Base-by-base conservation (phyloP, 30 jellyfish, hydroid and myxozoan species). In the Turritopsis dohrnii region DNA sequence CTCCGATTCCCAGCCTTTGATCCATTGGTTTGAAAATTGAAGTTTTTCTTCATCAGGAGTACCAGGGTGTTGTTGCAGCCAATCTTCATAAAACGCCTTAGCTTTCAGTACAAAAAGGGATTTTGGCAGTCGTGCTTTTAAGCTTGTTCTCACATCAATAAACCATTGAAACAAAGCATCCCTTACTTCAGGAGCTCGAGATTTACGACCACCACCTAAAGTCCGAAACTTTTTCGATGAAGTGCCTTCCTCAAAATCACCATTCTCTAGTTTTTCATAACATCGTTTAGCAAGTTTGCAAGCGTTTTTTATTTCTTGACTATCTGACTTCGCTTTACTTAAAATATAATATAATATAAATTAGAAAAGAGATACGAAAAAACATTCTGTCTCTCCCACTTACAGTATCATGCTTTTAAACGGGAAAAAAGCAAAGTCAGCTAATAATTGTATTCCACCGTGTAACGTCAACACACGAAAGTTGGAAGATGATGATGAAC, bases 161-260 rank as follows among this genome's bases (percentile, higher is more conserved):
- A 79, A 79, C 94, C 90, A 66, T n/a, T n/a, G n/a, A n/a, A n/a
- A n/a, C n/a, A n/a, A n/a, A n/a, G n/a, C n/a, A n/a, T n/a, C n/a
- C n/a, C 90, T 75, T 13, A 86, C 94, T 27, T 86, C 94, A 7
- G 91, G 94, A 1, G 91, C 87, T 79, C 66, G 79, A 1, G 52
- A 1, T 31, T 84, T 79, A 16, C 71, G 81, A 7, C 90, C 94
- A 17, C 76, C 90, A 16, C 90, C 72, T n/a, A n/a, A n/a, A n/a
- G n/a, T n/a, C n/a, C n/a, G n/a, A n/a, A n/a, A n/a, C 84, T 66
- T 88, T 21, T 4, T 27, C 16, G 28, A 69, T 85, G 71, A 27
- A 72, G 9, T 85, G 22, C 9, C 73, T 18, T n/a, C 72, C 72
- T 60, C 72, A 60, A 60, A 60, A 60, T 60, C 72, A 60, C 72